Percentiles rank a stretch among this genome's conserved stretches.
Conservation (phyloP, 2,888 invertebrate genomes). For the Strigamia crassipes region DNA sequence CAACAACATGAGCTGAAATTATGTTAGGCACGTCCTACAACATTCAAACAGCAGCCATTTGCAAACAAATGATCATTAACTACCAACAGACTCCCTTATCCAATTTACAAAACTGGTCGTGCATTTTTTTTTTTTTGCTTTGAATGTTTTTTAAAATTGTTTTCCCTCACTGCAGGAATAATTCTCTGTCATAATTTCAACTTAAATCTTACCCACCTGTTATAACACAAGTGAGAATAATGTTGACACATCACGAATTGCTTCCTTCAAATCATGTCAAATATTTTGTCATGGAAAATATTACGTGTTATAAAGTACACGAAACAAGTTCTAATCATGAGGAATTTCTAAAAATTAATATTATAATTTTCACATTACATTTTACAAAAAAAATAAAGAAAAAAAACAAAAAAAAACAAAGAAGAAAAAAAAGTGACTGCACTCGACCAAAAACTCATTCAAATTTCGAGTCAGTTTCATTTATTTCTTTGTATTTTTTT, state of each 20-base stretch:
- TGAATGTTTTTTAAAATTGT: conserved; percentile 7
- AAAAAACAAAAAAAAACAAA: too few species aligned
- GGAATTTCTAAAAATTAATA: background rate
- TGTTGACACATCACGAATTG: conserved; percentile 33
- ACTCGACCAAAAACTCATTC: background rate
- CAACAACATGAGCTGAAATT: conserved; percentile 37
- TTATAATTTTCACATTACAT: background rate
- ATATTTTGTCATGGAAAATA: conserved; percentile 15
- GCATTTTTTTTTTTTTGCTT: background rate
- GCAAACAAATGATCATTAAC: conserved; percentile 40
- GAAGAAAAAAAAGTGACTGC: background rate
- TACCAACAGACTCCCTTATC: conserved; percentile 36
- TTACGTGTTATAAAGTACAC: conserved; percentile 19
- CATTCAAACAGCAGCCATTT: conserved; percentile 42
- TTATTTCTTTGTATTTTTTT: background rate
- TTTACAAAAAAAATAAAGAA: background rate
- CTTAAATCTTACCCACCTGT: conserved; percentile 20
- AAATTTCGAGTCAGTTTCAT: conserved; percentile 4
- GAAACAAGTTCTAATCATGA: background rate
- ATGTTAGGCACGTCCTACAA: conserved; percentile 40
- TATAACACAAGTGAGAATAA: conserved; percentile 31
- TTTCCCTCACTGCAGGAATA: background rate
- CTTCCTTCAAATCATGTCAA: conserved; percentile 19
- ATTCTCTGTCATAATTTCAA: conserved; percentile 28
- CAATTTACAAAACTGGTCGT: conserved; percentile 42